A percentile compares a stretch with the other conserved stretches of the same genome.
Conservation (phyloP, 1,140 invertebrate genomes). For the Procambarus clarkii region DNA sequence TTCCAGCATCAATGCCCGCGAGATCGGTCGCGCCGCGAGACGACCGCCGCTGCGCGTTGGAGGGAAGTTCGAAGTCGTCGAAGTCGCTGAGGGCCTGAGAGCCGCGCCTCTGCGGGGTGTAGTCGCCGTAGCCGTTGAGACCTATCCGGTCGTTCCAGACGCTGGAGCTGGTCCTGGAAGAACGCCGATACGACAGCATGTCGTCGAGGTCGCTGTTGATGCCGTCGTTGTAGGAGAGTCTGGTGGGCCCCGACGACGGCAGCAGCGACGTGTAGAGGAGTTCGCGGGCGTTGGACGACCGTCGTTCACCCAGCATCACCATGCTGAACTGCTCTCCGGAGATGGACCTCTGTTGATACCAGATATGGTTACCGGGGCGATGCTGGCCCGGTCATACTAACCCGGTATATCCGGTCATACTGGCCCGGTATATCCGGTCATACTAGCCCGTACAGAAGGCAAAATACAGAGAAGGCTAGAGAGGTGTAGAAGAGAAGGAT, state of each 20-base stretch:
- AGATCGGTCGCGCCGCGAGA: not conserved
- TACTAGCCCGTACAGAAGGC: not conserved
- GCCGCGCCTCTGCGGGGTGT: not conserved
- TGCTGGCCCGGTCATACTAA: not conserved
- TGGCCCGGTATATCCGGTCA: not conserved
- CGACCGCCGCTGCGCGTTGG: no score
- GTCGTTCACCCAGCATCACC: conserved; percentile 45
- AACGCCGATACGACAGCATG: not conserved
- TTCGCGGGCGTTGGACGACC: conserved; percentile 31
- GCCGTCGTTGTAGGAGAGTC: conserved; percentile 32
- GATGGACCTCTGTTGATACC: conserved; percentile 55
- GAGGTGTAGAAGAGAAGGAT: conserved; percentile 45
- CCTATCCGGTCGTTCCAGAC: conserved; percentile 39
- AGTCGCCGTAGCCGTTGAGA: not conserved
- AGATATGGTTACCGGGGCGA: conserved; percentile 2
- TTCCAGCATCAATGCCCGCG: not conserved
- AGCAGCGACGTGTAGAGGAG: conserved; percentile 70
- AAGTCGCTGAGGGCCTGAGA: not conserved
- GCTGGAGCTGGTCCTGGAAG: conserved; percentile 14
- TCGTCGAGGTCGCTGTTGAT: conserved; percentile 32
- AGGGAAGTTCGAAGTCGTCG: not conserved
- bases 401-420: not conserved
- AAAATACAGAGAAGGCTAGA: conserved; percentile 40
- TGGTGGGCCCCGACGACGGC: conserved; percentile 65
- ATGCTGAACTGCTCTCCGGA: conserved; percentile 64